Conservation (phyloP, 2,888 invertebrate species). For the Spatulosminthurus flaviceps region DNA sequence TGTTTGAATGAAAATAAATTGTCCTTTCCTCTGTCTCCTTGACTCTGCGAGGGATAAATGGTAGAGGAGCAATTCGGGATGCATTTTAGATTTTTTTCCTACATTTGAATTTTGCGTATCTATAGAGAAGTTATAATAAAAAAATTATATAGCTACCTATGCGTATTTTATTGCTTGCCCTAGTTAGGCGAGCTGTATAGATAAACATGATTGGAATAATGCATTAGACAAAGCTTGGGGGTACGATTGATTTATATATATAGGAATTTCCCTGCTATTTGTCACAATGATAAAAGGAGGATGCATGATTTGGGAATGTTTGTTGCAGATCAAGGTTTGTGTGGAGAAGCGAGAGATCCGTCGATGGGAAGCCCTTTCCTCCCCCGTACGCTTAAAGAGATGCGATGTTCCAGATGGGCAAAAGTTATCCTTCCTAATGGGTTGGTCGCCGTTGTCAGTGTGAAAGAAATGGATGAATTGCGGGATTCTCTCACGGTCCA, state of each 20-base stretch:
- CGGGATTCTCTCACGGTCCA: slow-evolving; percentile 60
- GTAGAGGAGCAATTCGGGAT: no score
- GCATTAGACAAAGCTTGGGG: neutral
- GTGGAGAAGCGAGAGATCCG: slow-evolving; percentile 52
- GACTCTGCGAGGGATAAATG: neutral
- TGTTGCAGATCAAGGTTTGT: slow-evolving; percentile 44
- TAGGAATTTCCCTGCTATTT: neutral
- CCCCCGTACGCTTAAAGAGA: slow-evolving; percentile 61
- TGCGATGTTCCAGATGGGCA: slow-evolving; percentile 61
- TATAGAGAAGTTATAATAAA: no score
- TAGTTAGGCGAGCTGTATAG: no score
- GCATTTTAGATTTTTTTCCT: no score
- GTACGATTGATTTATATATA: neutral
- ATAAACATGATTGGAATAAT: neutral
- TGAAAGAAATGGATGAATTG: slow-evolving; percentile 62
- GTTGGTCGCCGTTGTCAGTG: slow-evolving; percentile 60
- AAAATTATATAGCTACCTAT: no score
- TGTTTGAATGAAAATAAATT: slow-evolving; percentile 15
- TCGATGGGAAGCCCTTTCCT: slow-evolving; percentile 62
- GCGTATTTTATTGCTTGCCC: no score
- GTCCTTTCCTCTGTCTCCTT: neutral
- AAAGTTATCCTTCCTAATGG: slow-evolving; percentile 63
- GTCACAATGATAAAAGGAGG: neutral
- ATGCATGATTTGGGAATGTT: neutral
- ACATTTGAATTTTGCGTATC: no score